Percentiles rank a stretch among this genome's conserved stretches.
Evolutionary conservation across 1,140 invertebrate species (phyloP).

Genomic region (Rhynchophorus ferrugineus): DNA sequence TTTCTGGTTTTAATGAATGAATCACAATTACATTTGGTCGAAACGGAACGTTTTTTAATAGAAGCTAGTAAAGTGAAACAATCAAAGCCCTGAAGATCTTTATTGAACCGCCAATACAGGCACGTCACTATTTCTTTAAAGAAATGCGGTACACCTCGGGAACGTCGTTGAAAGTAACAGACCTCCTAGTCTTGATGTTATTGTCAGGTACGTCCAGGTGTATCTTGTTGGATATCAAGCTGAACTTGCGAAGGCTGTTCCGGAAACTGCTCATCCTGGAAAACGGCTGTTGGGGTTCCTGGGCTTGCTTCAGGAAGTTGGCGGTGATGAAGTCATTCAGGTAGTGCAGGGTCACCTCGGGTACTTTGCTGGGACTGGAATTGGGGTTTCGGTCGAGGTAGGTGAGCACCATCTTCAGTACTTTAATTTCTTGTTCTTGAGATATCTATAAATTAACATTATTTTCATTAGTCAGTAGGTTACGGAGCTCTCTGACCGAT

Average conservation of each 20-base stretch:
- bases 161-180: constrained; percentile 25
- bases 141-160: constrained; percentile 23
- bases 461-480: too few relatives aligned
- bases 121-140: constrained; percentile 10
- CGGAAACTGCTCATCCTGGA: constrained; percentile 30
- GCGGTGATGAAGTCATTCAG: constrained; percentile 21
- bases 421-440: constrained; percentile 28
- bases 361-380: constrained; percentile 23
- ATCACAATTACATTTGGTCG: too few relatives aligned
- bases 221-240: constrained; percentile 21
- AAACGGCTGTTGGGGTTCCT: constrained; percentile 10
- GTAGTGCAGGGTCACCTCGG: constrained; percentile 27
- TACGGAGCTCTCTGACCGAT: too few relatives aligned
- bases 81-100: too few relatives aligned
- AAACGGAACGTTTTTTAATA: too few relatives aligned
- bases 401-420: constrained; percentile 27
- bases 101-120: too few relatives aligned
- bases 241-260: constrained; percentile 29
- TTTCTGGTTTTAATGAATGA: too few relatives aligned
- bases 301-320: constrained; percentile 24
- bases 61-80: too few relatives aligned
- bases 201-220: not conserved
- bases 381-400: constrained; percentile 30
- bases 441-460: constrained; percentile 23
- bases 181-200: constrained; percentile 10